These are phyloP conservation scores for Bugulina stolonifera DNA, from an alignment of 2,888 invertebrate genomes.

Conservation along the genomic window DNA sequence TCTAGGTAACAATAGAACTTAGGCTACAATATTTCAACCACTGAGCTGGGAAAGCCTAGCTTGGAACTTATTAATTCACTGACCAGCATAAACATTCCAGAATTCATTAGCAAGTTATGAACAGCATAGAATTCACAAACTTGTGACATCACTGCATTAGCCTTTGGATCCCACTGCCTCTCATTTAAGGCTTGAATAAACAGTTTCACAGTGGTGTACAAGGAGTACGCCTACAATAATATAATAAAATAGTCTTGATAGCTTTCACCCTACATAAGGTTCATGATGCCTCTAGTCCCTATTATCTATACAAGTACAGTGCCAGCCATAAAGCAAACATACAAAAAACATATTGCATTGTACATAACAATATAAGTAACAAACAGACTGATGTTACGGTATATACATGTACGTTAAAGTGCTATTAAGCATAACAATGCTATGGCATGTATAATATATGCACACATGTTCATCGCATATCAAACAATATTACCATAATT, in stretches of 20 bases:
- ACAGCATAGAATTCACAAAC: conserved; percentile 73
- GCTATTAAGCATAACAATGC: no score
- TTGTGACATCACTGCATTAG: conserved; percentile 63
- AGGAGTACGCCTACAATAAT: conserved; percentile 66
- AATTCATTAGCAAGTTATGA: conserved; percentile 67
- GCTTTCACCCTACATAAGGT: background rate
- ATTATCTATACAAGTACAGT: background rate
- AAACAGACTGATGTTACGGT: no score
- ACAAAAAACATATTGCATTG: no score
- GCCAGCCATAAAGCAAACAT: no score
- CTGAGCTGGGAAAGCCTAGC: background rate
- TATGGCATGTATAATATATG: no score
- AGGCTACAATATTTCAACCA: background rate
- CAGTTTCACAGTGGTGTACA: conserved; percentile 70
- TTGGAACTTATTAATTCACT: conserved; percentile 27
- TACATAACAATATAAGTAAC: no score
- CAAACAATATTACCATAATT: no score
- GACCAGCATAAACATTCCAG: conserved; percentile 77
- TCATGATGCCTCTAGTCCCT: background rate
- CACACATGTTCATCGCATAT: no score
- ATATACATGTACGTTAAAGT: no score
- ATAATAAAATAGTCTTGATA: background rate
- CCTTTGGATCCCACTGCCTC: conserved; percentile 58
- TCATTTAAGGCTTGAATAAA: conserved; percentile 54
- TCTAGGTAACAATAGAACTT: background rate